Evolutionary conservation across 2,888 invertebrate genomes (phyloP), one percentile per base, ranked within the genome.

Genomic region (Linnaemya tessellans): DNA sequence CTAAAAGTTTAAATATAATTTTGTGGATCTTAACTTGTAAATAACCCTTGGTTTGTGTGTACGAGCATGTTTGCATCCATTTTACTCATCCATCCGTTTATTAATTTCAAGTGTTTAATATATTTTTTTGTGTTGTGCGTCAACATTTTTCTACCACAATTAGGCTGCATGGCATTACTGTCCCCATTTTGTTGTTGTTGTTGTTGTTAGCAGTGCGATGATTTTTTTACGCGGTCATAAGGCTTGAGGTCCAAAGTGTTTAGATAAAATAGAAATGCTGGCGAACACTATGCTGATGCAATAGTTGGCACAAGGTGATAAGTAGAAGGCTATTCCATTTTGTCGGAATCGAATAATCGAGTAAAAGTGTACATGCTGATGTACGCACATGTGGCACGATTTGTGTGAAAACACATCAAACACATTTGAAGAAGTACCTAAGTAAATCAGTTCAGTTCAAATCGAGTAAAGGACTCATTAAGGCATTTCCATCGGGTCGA

Each of bases 21-120:
- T 30, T 30, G 30, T 18, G 15, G 60, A 74, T 60, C 74, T 80
- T 71, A 43, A 25, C 30, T 58, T 38, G 35, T 18, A 22, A 10
- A 60, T 38, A 68, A 68, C 22, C 30, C 38, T 60, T 41, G 38
- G n/a, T 43, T 43, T 3, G 13, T 11, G 41, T 46, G 46, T 46
- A 0, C 30, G 30, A 30, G 30, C 5, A 5, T 30, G 4, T 46
- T n/a, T 22, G 70, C 68, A 74, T 64, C 74, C 73, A 80, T 74
- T 74, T 79, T 51, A 49, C 25, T 38, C 64, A 51, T 51, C 43
- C 41, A 54, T 54, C n/a, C 68, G 35, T 49, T 38, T 46, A 67
- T 60, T 84, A 64, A 84, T 84, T 79, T 79, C 74, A 84, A 74
- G 79, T 84, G 79, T 84, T n/a, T 46, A 67, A 30, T 77, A 62